Base-by-base conservation (phyloP, 2,113 vertebrate genomes). In the Cyphomyrus plagiostoma region DNA sequence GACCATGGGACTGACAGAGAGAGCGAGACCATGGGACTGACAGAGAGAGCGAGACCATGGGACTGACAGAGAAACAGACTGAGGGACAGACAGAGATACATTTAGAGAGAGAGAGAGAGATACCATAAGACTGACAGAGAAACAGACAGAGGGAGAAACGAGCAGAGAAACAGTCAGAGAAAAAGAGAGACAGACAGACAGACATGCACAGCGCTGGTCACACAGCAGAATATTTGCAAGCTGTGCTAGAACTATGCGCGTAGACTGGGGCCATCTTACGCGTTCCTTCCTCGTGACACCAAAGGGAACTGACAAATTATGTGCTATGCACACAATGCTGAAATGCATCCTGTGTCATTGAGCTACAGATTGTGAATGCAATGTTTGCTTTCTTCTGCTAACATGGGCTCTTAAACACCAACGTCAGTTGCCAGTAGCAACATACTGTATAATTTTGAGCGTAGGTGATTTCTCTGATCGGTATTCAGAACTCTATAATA, bases 401-500 rank as follows among this genome's bases (percentile, higher is more conserved):
- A 86, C 45, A 50, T 11, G 53, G 8, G 26, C 85, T 87, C 49
- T 53, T 56, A 66, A 88, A 88, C 87, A 62, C 35, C 39, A 39
- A 66, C 23, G 56, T 62, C 87, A 46, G 87, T 66, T 66, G 87
- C 87, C 56, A 88, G 10, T 88, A 62, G 87, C 87, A 87, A 56
- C 85, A 53, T 53, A 35, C 53, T 15, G 56, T 46, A 8, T 88
- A 23, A 46, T 88, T 48, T 48, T 62, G 35, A 88, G 35, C 8
- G 6, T 26, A 88, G 17, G 53, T 58, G 53, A 45, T 45, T 66
- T 53, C 17, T 66, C 30, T 26, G 56, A 66, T 62, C 11, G 19
- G 87, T 66, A 45, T 53, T 56, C 50, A 87, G 4, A 11, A 7
- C 21, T 62, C 3, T 26, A 7, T 8, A 39, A 56, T 11, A 66